These are phyloP conservation scores for Stegodyphus dumicola DNA, from an alignment of 1,140 invertebrate genomes.

Conservation along the genomic window DNA sequence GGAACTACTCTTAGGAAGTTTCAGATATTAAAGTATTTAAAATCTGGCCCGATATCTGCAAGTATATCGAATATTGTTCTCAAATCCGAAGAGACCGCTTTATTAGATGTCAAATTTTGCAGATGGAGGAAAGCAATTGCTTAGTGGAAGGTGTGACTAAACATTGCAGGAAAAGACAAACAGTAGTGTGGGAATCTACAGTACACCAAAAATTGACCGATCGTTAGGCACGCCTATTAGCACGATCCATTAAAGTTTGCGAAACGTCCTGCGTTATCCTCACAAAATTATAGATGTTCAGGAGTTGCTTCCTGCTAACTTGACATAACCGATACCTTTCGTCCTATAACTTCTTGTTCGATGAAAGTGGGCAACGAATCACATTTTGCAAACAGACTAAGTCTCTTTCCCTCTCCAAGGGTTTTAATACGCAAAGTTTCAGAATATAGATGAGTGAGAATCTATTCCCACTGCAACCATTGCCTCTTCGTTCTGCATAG, in stretches of 20 bases:
- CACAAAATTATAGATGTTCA: neutral
- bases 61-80: no score
- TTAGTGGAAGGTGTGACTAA: no score
- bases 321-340: neutral
- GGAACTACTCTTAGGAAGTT: no score
- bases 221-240: neutral
- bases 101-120: no score
- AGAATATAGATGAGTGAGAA: neutral
- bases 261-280: neutral
- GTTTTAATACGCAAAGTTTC: neutral
- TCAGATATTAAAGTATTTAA: no score
- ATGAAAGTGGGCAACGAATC: neutral
- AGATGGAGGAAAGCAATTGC: no score
- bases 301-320: neutral
- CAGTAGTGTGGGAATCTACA: neutral
- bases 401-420: neutral
- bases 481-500: neutral
- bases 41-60: no score
- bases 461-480: neutral
- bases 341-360: neutral
- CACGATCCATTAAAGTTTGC: neutral
- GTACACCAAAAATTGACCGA: neutral
- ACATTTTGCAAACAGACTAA: neutral
- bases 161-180: neutral
- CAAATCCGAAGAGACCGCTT: no score